A percentile compares a stretch with the other conserved stretches of the same genome.
These are phyloP conservation scores for Hemitrygon akajei DNA, from an alignment of 2,797 vertebrate genomes.

Conservation along the genomic window DNA sequence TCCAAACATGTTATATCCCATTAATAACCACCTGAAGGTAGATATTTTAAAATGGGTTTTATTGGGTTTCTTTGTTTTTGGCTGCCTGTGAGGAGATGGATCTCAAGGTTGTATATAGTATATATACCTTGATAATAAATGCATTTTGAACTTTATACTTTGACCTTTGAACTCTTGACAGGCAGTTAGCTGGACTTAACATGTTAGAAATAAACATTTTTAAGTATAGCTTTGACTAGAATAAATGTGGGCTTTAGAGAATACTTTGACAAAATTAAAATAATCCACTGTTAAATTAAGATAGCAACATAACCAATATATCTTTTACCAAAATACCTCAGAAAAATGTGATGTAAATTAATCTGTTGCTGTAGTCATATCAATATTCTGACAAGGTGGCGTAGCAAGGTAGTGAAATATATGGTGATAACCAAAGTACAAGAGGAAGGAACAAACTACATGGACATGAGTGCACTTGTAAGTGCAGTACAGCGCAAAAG, in stretches of 20 bases:
- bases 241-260: background rate
- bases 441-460: no score
- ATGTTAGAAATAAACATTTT: background rate
- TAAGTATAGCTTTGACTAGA: background rate
- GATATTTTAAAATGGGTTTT: no score
- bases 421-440: no score
- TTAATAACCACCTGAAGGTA: background rate
- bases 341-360: background rate
- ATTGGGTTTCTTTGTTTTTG: no score
- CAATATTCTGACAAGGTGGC: no score
- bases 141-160: no score
- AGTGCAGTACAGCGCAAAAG: no score
- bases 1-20: background rate
- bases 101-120: no score
- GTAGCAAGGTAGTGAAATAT: no score
- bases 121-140: no score
- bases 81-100: no score
- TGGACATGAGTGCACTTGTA: no score
- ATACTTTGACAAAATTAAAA: background rate
- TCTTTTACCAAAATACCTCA: background rate
- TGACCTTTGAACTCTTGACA: background rate
- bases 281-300: background rate
- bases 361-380: background rate
- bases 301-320: background rate
- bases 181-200: background rate